These are phyloP conservation scores for Rhea americana DNA, from an alignment of 2,113 vertebrate genomes.

Conservation along the genomic window DNA sequence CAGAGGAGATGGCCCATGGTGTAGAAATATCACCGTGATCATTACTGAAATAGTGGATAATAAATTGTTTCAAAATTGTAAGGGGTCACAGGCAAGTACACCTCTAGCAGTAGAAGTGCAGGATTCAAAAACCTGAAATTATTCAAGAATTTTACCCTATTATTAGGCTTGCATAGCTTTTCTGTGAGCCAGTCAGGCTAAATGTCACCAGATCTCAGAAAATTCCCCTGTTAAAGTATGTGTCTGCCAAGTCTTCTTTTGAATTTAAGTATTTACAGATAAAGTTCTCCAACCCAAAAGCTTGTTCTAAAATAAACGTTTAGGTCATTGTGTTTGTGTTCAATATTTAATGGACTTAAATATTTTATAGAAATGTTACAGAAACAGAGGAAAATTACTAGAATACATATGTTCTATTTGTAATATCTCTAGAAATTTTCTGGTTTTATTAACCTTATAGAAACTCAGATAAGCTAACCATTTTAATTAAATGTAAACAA, in stretches of 20 bases:
- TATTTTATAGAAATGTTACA: slow-evolving; percentile 39
- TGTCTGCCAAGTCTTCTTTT: background rate
- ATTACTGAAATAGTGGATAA: background rate
- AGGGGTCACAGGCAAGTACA: background rate
- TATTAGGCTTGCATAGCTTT: background rate
- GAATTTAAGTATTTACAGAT: slow-evolving; percentile 2
- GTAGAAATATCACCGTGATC: background rate
- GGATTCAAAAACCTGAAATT: background rate
- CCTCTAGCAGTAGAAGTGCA: background rate
- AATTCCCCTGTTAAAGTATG: background rate
- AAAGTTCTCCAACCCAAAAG: slow-evolving; percentile 16
- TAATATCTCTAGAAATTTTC: slow-evolving; percentile 47
- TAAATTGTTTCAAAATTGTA: background rate
- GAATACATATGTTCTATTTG: slow-evolving; percentile 25
- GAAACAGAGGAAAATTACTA: slow-evolving; percentile 32
- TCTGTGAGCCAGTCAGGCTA: background rate
- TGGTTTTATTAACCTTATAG: slow-evolving; percentile 23
- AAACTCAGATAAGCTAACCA: slow-evolving; percentile 18
- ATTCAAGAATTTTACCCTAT: background rate
- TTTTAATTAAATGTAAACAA: slow-evolving; percentile 68
- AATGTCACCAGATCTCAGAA: background rate
- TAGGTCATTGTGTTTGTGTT: slow-evolving; percentile 6
- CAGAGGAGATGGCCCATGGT: background rate
- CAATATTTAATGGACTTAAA: slow-evolving; percentile 58
- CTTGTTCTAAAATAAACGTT: slow-evolving; percentile 20